Base-by-base conservation (phyloP, 2,797 vertebrate genomes). In the Phataginus tricuspis region DNA sequence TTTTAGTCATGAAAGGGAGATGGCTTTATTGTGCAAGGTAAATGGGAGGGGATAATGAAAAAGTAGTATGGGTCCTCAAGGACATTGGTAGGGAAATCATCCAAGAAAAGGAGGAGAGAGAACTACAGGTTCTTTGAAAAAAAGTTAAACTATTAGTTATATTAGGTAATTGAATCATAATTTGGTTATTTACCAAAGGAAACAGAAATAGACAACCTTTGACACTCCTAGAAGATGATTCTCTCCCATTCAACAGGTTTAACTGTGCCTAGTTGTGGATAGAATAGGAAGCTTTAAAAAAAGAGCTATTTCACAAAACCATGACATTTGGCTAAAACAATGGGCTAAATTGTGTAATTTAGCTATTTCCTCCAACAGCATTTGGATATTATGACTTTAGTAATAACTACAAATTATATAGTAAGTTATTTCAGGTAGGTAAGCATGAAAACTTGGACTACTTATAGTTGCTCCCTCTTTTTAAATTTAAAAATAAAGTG, bases 101-200 rank as follows among this genome's bases (percentile, higher is more conserved):
- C 53, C 42, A 53, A 37, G 37, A 64, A 59, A 59, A 55, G 53
- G 69, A 75, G 16, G 13, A 66, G 18, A 53, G 34, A 63, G 34
- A 68, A 31, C 61, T 86, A 45, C 45, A 45, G 45, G 45, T 45
- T 45, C 45, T 45, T 45, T 45, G 11, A 13, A 61, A 74, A 11
- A 84, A 68, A 79, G 37, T 45, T 29, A 49, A 90, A 23, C 4
- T 66, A 9, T 83, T 51, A 45, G 84, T 51, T 71, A 15, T 19
- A 21, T 68, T 90, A 79, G 53, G 59, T 93, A 42, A 61, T 55
- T 71, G 37, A 91, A 49, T 90, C 45, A 78, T 91, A 77, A 77
- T 83, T 90, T 90, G 29, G 34, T 96, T 31, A 86, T 82, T 92
- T 90, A 71, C 23, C 45, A 71, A 74, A 71, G 31, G 74, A 91